phyloP scores from a whole-genome alignment of 2,113 vertebrate genomes.

The Mohoua ochrocephala region DNA sequence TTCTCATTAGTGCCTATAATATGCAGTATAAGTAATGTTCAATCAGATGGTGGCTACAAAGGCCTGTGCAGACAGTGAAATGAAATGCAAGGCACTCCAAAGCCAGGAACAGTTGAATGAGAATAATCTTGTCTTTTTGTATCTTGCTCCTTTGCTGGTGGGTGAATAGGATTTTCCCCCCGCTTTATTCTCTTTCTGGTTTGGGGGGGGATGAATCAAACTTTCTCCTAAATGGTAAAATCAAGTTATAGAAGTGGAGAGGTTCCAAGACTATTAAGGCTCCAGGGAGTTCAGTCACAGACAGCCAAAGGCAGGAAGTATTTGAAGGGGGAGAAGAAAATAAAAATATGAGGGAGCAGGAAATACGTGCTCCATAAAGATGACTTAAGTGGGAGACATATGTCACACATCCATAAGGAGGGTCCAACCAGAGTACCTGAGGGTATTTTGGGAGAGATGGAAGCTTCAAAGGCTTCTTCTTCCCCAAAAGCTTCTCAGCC shows the following conservation, averaged over 20 bases:
- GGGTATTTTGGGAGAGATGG: not conserved
- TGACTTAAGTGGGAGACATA: not conserved
- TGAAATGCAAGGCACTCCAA: not conserved
- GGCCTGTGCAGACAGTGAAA: constrained; percentile 6
- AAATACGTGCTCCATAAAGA: constrained; percentile 25
- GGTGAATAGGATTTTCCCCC: not conserved
- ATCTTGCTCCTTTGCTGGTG: not conserved
- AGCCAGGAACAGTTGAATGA: constrained; percentile 12
- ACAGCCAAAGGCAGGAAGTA: constrained; percentile 9
- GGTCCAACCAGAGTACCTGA: not conserved
- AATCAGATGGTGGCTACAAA: constrained; percentile 62
- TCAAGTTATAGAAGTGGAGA: not conserved
- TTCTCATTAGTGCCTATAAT: constrained; percentile 74
- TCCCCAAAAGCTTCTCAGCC: not conserved
- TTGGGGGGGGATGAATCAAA: not conserved
- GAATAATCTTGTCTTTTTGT: constrained; percentile 1
- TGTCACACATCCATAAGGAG: not conserved
- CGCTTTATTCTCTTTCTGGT: not conserved
- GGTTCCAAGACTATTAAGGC: not conserved
- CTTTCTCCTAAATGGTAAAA: constrained; percentile 28
- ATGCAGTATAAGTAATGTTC: constrained; percentile 63
- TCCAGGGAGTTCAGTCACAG: not conserved
- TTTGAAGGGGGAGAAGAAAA: constrained; percentile 15
- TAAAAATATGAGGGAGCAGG: not conserved
- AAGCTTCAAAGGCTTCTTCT: not conserved